Conservation (phyloP, 2,113 vertebrate genomes). For the Microtus ochrogaster region DNA sequence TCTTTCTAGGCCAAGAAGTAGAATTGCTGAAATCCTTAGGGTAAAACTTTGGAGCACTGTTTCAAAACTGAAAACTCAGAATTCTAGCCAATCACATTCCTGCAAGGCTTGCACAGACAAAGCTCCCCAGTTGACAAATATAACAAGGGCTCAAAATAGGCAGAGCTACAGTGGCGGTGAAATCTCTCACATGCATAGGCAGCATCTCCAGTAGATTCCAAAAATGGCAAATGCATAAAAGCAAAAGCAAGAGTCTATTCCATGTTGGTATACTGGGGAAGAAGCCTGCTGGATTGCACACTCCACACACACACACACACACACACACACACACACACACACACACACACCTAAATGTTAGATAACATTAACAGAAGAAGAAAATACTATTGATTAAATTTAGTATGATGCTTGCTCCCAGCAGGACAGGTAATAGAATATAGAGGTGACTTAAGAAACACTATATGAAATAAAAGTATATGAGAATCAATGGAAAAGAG, state of each 20-base stretch:
- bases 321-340: background rate
- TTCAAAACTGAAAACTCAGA: slow-evolving; percentile 67
- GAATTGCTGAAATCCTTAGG: slow-evolving; percentile 76
- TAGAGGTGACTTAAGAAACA: background rate
- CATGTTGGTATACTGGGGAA: background rate
- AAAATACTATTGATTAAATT: background rate
- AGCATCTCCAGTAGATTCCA: slow-evolving; percentile 47
- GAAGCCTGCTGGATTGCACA: background rate
- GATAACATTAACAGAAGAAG: background rate
- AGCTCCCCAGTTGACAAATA: slow-evolving; percentile 67
- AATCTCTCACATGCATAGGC: background rate
- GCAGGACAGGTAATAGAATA: background rate
- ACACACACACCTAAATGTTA: background rate
- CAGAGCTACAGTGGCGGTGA: slow-evolving; percentile 30
- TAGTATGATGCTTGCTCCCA: background rate
- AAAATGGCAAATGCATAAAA: slow-evolving; percentile 43
- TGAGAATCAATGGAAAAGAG: background rate
- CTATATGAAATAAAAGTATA: background rate
- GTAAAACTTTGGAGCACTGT: slow-evolving; percentile 66
- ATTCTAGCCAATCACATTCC: slow-evolving; percentile 65
- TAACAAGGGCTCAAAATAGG: slow-evolving; percentile 53
- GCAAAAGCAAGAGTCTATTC: slow-evolving; percentile 21
- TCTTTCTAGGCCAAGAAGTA: slow-evolving; percentile 76
- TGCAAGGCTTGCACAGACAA: slow-evolving; percentile 52
- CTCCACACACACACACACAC: background rate